Percentiles rank a stretch among this genome's conserved stretches.
Conservation (phyloP, 2,113 vertebrate genomes). For the Crotalus helleri region DNA sequence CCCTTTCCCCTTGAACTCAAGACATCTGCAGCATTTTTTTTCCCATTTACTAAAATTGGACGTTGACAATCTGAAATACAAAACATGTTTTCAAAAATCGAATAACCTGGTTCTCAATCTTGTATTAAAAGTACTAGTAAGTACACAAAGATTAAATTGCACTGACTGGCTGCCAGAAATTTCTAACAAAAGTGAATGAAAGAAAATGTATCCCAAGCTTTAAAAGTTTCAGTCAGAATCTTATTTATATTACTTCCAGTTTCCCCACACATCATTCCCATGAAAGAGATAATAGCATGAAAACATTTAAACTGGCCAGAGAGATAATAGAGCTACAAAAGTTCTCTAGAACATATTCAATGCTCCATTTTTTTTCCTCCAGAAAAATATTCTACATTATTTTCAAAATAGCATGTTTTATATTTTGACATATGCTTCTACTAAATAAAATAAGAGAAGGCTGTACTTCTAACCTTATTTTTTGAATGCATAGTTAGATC, state of each 20-base stretch:
- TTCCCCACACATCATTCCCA: not conserved
- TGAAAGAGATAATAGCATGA: not conserved
- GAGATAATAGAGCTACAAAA: conserved; percentile 9
- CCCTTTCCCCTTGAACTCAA: not conserved
- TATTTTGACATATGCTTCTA: conserved; percentile 3
- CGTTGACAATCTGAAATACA: not conserved
- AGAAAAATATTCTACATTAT: conserved; percentile 6
- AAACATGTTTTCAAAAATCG: not conserved
- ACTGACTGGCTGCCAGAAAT: not conserved
- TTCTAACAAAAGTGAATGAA: not conserved
- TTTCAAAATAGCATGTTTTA: conserved; percentile 29
- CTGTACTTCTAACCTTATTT: not conserved
- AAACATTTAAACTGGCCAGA: conserved; percentile 26
- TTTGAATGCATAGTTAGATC: conserved; percentile 3
- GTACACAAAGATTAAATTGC: not conserved
- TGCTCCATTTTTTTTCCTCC: conserved; percentile 11
- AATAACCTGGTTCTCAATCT: not conserved
- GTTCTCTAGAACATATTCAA: conserved; percentile 27
- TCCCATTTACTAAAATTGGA: not conserved
- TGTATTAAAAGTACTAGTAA: not conserved
- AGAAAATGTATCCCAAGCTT: not conserved
- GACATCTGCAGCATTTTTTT: not conserved
- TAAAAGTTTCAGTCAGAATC: conserved; percentile 23
- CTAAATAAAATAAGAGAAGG: conserved; percentile 16
- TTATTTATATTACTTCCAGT: conserved; percentile 24